Conservation (phyloP, 1,140 invertebrate species). For the Apis mellifera region DNA sequence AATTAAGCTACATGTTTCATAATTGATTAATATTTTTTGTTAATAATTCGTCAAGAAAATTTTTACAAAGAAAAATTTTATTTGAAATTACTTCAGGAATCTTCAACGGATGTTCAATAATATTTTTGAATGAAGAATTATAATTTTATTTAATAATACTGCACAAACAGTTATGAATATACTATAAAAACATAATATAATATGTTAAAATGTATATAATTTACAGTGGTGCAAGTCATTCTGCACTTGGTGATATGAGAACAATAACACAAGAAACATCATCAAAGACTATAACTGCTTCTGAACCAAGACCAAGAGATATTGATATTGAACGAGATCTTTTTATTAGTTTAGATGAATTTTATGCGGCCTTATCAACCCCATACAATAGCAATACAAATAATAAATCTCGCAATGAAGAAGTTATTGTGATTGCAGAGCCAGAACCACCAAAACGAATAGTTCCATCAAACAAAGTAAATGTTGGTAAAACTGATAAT, state of each 20-base stretch:
- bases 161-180: neutral
- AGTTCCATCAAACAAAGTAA: conserved; percentile 53
- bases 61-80: no score
- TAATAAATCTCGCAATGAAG: conserved; percentile 68
- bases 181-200: neutral
- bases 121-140: neutral
- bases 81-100: no score
- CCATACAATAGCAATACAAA: conserved; percentile 51
- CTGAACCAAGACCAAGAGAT: conserved; percentile 68
- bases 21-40: no score
- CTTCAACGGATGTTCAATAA: no score
- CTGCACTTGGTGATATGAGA: conserved; percentile 95
- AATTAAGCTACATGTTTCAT: no score
- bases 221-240: conserved; percentile 92
- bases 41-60: no score
- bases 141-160: conserved; percentile 8
- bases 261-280: conserved; percentile 91
- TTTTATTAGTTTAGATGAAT: conserved; percentile 64
- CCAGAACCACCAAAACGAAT: conserved; percentile 72
- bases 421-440: conserved; percentile 74
- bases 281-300: conserved; percentile 71
- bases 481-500: conserved; percentile 50
- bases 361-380: conserved; percentile 54
- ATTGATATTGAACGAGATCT: conserved; percentile 62
- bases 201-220: conserved; percentile 18